These are phyloP conservation scores for Cavia aperea DNA, from an alignment of 2,113 vertebrate species.

Conservation along the genomic window DNA sequence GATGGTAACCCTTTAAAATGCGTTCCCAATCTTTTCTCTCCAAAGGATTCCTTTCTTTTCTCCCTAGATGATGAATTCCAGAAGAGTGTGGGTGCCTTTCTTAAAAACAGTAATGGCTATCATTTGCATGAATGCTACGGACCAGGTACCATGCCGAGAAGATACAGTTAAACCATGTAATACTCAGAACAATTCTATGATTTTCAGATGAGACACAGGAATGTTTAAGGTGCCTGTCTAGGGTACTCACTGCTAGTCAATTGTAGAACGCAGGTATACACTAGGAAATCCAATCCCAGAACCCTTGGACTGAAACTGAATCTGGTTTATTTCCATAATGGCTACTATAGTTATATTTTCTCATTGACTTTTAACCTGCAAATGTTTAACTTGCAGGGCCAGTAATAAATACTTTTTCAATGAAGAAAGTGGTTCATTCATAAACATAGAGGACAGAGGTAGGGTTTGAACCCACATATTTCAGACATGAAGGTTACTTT, in stretches of 20 bases:
- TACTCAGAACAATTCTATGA: background rate
- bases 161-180: background rate
- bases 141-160: background rate
- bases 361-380: background rate
- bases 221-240: background rate
- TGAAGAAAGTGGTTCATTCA: background rate
- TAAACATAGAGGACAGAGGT: background rate
- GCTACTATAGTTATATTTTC: background rate
- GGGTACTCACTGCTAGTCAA: background rate
- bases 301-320: background rate
- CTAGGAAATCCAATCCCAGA: background rate
- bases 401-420: background rate
- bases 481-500: background rate
- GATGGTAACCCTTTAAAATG: no score
- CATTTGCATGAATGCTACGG: background rate
- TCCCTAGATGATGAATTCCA: background rate
- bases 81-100: background rate
- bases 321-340: background rate
- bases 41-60: background rate
- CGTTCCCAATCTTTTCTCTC: background rate
- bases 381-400: background rate
- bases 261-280: background rate
- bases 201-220: background rate
- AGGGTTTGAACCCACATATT: background rate
- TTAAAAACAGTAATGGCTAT: background rate